A percentile compares a stretch with the other conserved stretches of the same genome.
These are phyloP conservation scores for Archegozetes longisetosus DNA, from an alignment of 1,140 invertebrate species.

Conservation along the genomic window DNA sequence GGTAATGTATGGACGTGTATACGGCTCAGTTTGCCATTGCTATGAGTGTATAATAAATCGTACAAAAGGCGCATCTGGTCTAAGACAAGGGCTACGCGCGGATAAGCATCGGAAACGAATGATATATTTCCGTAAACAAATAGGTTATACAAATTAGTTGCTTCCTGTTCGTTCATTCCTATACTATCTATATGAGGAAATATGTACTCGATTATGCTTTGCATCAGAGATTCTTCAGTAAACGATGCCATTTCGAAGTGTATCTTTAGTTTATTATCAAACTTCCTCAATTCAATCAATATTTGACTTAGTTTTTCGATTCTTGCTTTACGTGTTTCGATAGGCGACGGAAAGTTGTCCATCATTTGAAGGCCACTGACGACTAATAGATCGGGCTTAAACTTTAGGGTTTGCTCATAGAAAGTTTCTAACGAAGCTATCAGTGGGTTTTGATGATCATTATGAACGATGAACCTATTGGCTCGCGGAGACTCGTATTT, in stretches of 20 bases:
- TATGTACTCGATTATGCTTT: conserved; percentile 46
- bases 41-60: conserved; percentile 13
- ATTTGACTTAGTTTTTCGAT: conserved; percentile 48
- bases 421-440: conserved; percentile 55
- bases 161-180: conserved; percentile 76
- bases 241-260: conserved; percentile 83
- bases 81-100: conserved; percentile 56
- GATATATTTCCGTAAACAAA: conserved; percentile 52
- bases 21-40: conserved; percentile 45
- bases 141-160: conserved; percentile 55
- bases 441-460: conserved; percentile 60
- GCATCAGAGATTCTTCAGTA: conserved; percentile 48
- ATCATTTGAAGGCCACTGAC: conserved; percentile 75
- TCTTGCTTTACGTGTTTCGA: conserved; percentile 44
- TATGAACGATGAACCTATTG: conserved; percentile 73
- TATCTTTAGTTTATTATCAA: conserved; percentile 37
- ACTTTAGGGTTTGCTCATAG: conserved; percentile 41
- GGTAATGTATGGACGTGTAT: conserved; percentile 74
- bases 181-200: conserved; percentile 64
- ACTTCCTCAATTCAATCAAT: conserved; percentile 39
- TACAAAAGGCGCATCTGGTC: conserved; percentile 57
- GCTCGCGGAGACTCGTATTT: conserved; percentile 50
- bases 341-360: conserved; percentile 63
- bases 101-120: conserved; percentile 56
- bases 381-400: conserved; percentile 52